phyloP scores from a whole-genome alignment of 2,113 vertebrate species.

The Neoarius graeffei region DNA sequence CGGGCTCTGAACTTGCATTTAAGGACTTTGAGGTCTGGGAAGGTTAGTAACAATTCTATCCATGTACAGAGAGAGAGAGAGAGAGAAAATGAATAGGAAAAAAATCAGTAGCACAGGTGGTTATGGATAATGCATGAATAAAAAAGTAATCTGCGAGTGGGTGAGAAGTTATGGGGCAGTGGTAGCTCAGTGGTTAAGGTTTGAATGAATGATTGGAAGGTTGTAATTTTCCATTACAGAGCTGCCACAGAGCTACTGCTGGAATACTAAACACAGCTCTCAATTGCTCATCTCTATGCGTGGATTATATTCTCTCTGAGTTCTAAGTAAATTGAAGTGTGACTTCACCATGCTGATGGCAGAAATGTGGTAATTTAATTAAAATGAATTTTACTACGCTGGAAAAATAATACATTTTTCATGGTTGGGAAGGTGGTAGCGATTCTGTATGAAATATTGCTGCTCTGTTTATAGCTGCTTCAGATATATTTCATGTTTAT shows the following conservation, averaged over 20 bases:
- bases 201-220: neutral
- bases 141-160: neutral
- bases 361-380: neutral
- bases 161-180: neutral
- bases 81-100: too few species aligned
- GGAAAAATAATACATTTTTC: neutral
- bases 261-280: neutral
- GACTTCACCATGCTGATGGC: neutral
- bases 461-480: neutral
- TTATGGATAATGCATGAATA: neutral
- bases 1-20: constrained; percentile 92
- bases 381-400: neutral
- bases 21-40: constrained; percentile 91
- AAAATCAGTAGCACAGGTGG: neutral
- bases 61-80: too few species aligned
- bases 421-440: neutral
- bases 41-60: constrained; percentile 72
- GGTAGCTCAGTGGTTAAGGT: neutral
- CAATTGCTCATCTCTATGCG: neutral
- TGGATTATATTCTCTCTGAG: neutral
- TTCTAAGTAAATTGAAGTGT: neutral
- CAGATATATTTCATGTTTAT: too few species aligned
- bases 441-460: neutral
- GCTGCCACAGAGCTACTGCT: neutral
- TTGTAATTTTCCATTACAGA: neutral